A percentile compares a stretch with the other conserved stretches of the same genome.
These are phyloP conservation scores for Aleadryas rufinucha DNA, from an alignment of 2,113 vertebrate species.

Conservation along the genomic window DNA sequence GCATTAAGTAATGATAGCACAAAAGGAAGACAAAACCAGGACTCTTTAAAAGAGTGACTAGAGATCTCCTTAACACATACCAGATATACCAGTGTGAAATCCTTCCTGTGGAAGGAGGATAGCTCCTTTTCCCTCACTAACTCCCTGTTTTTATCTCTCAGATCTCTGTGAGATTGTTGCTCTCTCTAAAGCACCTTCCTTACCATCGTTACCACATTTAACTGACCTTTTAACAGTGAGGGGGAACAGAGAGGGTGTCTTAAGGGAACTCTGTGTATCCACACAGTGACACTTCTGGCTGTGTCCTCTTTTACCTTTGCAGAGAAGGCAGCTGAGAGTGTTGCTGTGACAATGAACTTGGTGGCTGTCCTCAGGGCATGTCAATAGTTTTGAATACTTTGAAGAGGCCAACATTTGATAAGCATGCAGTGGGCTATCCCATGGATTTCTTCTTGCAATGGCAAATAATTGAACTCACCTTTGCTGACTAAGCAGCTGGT, in stretches of 20 bases:
- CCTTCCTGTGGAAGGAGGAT: background rate
- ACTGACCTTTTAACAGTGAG: background rate
- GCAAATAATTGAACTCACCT: slow-evolving; percentile 33
- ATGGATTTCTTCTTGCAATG: background rate
- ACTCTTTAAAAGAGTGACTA: background rate
- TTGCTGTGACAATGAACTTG: background rate
- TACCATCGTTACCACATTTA: background rate
- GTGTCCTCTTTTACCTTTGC: background rate
- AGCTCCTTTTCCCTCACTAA: background rate
- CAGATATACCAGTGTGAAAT: background rate
- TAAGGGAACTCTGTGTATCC: background rate
- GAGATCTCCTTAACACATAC: background rate
- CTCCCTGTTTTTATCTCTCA: background rate
- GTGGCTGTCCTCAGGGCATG: background rate
- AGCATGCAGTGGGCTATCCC: background rate
- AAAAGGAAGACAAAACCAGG: background rate
- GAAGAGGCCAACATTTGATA: background rate
- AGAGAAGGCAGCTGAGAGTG: background rate
- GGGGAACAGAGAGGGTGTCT: background rate
- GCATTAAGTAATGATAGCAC: background rate
- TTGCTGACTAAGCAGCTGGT: slow-evolving; percentile 63
- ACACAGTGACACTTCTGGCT: accelerated
- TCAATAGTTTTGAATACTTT: background rate
- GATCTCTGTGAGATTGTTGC: background rate
- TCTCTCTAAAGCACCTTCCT: background rate